Evolutionary conservation across 1,140 invertebrate species (phyloP).

Genomic region (Aphaenogaster rudis): DNA sequence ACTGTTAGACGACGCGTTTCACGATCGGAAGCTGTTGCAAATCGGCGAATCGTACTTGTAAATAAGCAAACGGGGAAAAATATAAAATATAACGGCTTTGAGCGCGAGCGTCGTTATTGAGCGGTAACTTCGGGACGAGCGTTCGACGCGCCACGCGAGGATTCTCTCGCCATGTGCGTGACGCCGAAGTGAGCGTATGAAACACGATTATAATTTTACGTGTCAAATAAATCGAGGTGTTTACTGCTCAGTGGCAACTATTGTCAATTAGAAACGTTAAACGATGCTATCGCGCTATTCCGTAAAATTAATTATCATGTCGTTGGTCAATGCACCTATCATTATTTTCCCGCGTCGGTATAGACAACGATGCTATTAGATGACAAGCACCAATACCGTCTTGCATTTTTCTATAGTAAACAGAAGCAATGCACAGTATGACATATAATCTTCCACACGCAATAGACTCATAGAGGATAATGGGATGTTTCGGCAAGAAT

Average conservation of each 20-base stretch:
- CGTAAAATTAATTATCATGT: conserved; percentile 4
- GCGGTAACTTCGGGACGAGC: neutral
- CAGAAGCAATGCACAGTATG: conserved; percentile 5
- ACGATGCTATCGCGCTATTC: conserved; percentile 19
- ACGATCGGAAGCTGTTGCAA: conserved; percentile 59
- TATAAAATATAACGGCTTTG: conserved; percentile 49
- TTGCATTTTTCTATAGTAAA: conserved; percentile 30
- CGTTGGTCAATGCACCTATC: conserved; percentile 19
- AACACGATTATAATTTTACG: conserved; percentile 29
- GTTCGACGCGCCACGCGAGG: neutral
- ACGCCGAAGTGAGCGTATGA: neutral
- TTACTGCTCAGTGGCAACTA: neutral
- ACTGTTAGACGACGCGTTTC: conserved; percentile 66
- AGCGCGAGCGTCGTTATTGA: conserved; percentile 33
- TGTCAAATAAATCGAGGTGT: conserved; percentile 25
- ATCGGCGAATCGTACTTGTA: conserved; percentile 44
- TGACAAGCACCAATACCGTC: conserved; percentile 29
- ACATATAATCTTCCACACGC: conserved; percentile 12
- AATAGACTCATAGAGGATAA: conserved; percentile 6
- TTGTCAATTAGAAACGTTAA: conserved; percentile 23
- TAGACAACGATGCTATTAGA: conserved; percentile 28
- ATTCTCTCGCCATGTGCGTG: conserved; percentile 30
- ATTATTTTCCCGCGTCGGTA: conserved; percentile 13
- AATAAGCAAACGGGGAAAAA: conserved; percentile 17
- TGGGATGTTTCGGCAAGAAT: conserved; percentile 46